These are phyloP conservation scores for Lasioglossum vierecki DNA, from an alignment of 2,888 invertebrate species.

Conservation along the genomic window DNA sequence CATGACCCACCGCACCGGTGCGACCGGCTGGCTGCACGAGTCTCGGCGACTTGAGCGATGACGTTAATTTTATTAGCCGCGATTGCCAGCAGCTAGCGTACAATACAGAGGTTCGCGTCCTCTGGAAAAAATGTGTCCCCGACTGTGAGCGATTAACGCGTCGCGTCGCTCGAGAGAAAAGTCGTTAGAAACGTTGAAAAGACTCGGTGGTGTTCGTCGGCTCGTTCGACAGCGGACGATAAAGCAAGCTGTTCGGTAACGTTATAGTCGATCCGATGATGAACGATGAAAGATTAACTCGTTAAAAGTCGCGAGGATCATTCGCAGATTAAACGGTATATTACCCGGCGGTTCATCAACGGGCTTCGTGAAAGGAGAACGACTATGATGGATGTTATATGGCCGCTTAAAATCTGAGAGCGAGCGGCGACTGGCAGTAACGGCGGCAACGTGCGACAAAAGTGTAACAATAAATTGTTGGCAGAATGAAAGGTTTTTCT, in stretches of 20 bases:
- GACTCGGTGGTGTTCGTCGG: background rate
- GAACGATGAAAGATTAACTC: background rate
- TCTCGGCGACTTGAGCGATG: background rate
- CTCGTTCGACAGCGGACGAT: background rate
- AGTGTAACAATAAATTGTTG: constrained; percentile 26
- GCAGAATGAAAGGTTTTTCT: constrained; percentile 27
- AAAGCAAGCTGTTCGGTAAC: background rate
- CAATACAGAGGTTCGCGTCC: background rate
- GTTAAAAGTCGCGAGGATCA: background rate
- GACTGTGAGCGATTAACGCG: background rate
- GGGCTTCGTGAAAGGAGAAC: background rate
- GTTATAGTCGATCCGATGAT: background rate
- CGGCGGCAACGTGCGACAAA: background rate
- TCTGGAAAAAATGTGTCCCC: background rate
- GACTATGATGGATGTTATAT: constrained; percentile 7
- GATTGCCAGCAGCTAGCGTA: background rate
- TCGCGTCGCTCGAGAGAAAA: background rate
- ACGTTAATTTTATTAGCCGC: constrained; percentile 22
- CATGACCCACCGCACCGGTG: constrained; percentile 23
- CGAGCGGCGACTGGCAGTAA: too few relatives aligned
- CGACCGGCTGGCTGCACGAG: background rate
- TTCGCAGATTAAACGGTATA: constrained; percentile 19
- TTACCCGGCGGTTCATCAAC: background rate
- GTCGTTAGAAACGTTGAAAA: constrained; percentile 14
- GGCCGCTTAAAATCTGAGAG: background rate